Percentiles rank a stretch among this genome's conserved stretches.
Conservation (phyloP, 2,797 vertebrate species). For the Sternotherus odoratus region DNA sequence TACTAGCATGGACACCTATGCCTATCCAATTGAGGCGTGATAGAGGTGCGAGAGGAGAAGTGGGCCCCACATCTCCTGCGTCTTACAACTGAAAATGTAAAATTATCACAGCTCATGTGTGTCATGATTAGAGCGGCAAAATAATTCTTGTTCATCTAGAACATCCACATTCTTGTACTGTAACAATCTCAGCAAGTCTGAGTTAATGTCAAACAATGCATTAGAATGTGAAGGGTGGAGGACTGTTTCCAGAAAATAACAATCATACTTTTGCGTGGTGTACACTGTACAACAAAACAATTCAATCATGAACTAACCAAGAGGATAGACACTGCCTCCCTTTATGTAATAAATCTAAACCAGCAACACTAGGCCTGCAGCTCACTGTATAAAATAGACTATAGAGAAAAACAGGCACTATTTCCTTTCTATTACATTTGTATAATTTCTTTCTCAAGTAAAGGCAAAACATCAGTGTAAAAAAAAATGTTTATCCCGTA, state of each 20-base stretch:
- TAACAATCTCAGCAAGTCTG: neutral
- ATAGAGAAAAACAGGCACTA: neutral
- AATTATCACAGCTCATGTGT: neutral
- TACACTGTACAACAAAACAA: conserved; percentile 6
- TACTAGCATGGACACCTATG: neutral
- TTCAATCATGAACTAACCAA: conserved; percentile 5
- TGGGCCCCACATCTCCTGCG: neutral
- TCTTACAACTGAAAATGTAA: conserved; percentile 15
- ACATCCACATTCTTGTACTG: neutral
- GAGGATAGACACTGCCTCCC: neutral
- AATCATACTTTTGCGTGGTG: neutral
- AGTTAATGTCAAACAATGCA: neutral
- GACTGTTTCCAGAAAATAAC: conserved; percentile 14
- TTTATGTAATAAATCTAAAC: conserved; percentile 8
- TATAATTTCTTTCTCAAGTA: neutral
- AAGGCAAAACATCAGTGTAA: neutral
- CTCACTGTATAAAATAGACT: neutral
- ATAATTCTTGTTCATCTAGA: conserved; percentile 13
- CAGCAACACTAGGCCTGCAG: neutral
- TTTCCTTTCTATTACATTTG: neutral
- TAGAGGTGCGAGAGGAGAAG: neutral
- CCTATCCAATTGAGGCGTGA: neutral
- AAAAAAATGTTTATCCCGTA: neutral
- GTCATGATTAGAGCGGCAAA: neutral
- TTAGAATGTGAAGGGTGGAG: conserved; percentile 3